Evolutionary conservation across 2,888 invertebrate genomes (phyloP).

Genomic region (Drosophila fulvimacula): DNA sequence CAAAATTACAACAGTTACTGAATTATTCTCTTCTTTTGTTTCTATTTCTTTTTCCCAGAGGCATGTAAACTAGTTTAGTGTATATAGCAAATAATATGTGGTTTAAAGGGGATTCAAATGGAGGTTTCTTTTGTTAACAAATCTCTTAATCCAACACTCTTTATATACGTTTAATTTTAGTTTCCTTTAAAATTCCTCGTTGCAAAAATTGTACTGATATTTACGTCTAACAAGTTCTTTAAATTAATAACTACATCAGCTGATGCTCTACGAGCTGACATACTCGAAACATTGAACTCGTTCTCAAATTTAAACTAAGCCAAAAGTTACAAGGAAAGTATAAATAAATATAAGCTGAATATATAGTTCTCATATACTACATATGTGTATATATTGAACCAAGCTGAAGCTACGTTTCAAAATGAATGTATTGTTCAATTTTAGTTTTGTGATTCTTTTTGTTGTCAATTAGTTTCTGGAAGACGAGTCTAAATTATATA

Average conservation of each 20-base stretch:
- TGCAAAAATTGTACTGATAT: slow-evolving; percentile 76
- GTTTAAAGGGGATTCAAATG: slow-evolving; percentile 10
- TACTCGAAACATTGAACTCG: slow-evolving; percentile 7
- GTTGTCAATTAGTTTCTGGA: slow-evolving; percentile 76
- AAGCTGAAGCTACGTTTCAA: slow-evolving; percentile 8
- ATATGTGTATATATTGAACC: slow-evolving; percentile 7
- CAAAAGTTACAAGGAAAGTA: slow-evolving; percentile 22
- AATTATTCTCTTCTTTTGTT: slow-evolving; percentile 8
- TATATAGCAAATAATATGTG: slow-evolving; percentile 16
- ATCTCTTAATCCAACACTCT: slow-evolving; percentile 28
- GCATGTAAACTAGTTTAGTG: slow-evolving; percentile 9
- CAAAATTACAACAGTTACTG: slow-evolving; percentile 54
- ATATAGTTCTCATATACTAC: slow-evolving; percentile 4
- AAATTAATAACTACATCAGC: slow-evolving; percentile 25
- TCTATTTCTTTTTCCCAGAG: slow-evolving; percentile 14
- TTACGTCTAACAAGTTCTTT: slow-evolving; percentile 55
- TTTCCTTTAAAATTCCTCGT: slow-evolving; percentile 73
- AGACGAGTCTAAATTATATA: slow-evolving; percentile 74
- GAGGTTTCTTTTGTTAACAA: slow-evolving; percentile 25
- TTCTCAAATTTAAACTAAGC: slow-evolving; percentile 23
- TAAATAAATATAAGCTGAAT: background rate
- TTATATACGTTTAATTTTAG: slow-evolving; percentile 15
- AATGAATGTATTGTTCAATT: slow-evolving; percentile 14
- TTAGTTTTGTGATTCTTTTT: slow-evolving; percentile 19
- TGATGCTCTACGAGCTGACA: slow-evolving; percentile 46